Percentiles rank a stretch among this genome's conserved stretches.
phyloP scores from a whole-genome alignment of 2,888 invertebrate species.

The Drosophila acutilabella region DNA sequence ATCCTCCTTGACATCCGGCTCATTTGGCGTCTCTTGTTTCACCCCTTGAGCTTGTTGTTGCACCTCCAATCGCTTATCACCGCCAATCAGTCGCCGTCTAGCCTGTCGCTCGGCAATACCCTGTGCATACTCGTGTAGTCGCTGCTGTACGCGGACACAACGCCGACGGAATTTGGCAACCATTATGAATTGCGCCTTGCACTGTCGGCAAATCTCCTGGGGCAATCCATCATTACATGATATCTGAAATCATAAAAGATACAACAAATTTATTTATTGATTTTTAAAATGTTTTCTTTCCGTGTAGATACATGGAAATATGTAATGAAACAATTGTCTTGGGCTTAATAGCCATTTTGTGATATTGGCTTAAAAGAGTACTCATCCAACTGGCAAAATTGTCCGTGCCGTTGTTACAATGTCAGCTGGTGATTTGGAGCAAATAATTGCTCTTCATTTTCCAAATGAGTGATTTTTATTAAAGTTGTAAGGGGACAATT shows the following conservation, averaged over 20 bases:
- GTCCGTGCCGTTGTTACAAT: slow-evolving; percentile 30
- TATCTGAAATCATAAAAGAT: slow-evolving; percentile 62
- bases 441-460: slow-evolving; percentile 68
- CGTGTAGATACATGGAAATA: no score
- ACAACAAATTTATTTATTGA: neutral
- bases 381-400: slow-evolving; percentile 63
- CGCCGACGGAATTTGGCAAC: slow-evolving; percentile 82
- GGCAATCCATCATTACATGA: slow-evolving; percentile 79
- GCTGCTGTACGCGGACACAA: slow-evolving; percentile 78
- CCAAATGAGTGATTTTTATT: slow-evolving; percentile 63
- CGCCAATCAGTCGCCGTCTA: slow-evolving; percentile 14
- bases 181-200: slow-evolving; percentile 81
- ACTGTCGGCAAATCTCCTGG: slow-evolving; percentile 81
- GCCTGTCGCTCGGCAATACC: slow-evolving; percentile 46
- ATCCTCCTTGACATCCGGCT: slow-evolving; percentile 10
- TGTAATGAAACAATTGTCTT: neutral
- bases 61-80: neutral
- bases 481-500: slow-evolving; percentile 3
- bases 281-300: neutral
- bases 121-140: slow-evolving; percentile 59
- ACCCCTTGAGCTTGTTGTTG: neutral
- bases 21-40: slow-evolving; percentile 14
- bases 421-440: slow-evolving; percentile 62
- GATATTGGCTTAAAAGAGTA: slow-evolving; percentile 14
- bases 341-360: neutral